Percentiles rank a stretch among this genome's conserved stretches.
phyloP scores from a whole-genome alignment of 2,797 vertebrate genomes.

The Neosilurus mollespiculum region DNA sequence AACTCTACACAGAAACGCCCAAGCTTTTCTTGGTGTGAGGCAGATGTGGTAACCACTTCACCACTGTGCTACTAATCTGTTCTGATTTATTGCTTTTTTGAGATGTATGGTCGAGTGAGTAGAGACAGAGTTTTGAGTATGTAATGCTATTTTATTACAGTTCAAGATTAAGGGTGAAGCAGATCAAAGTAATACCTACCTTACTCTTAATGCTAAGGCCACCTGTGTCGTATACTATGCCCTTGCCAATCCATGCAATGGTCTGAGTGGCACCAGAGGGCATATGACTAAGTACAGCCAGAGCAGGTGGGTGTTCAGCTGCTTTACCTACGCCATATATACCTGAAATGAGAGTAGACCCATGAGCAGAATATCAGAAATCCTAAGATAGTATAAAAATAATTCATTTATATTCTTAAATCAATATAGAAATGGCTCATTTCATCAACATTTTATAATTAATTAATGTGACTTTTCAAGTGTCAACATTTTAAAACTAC shows the following conservation, averaged over 20 bases:
- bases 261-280: conserved; percentile 94
- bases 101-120: neutral
- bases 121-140: neutral
- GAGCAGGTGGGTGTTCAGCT: conserved; percentile 86
- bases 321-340: conserved; percentile 97
- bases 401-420: neutral
- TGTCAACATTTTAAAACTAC: neutral
- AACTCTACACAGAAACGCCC: too few species aligned
- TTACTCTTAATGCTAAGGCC: conserved; percentile 99
- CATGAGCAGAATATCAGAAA: neutral
- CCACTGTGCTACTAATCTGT: neutral
- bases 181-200: conserved; percentile 65
- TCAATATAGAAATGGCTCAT: neutral
- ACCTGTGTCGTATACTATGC: conserved; percentile 97
- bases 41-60: too few species aligned
- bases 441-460: neutral
- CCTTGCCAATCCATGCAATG: conserved; percentile 98
- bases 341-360: conserved; percentile 67
- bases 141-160: neutral
- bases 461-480: neutral
- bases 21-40: too few species aligned
- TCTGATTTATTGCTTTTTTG: neutral
- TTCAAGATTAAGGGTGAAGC: neutral
- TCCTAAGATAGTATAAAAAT: neutral
- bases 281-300: conserved; percentile 90